These are phyloP conservation scores for Ostrea edulis DNA, from an alignment of 1,140 invertebrate genomes.

Conservation along the genomic window DNA sequence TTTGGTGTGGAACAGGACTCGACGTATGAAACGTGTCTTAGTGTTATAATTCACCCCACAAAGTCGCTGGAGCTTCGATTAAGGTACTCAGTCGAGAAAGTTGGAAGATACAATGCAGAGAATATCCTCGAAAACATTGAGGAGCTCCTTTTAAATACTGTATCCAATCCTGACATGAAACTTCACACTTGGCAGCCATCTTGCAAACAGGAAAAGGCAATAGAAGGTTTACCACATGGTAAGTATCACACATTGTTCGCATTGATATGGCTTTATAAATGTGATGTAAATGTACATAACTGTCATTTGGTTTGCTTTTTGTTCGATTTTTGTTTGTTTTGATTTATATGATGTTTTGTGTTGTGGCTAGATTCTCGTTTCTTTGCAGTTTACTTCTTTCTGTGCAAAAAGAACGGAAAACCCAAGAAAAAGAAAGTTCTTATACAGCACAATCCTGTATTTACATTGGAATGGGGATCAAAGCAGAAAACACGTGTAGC, in stretches of 20 bases:
- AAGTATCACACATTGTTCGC: not conserved
- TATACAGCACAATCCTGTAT: not conserved
- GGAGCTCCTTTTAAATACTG: not conserved
- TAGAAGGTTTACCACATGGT: not conserved
- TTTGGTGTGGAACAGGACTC: not conserved
- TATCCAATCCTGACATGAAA: not conserved
- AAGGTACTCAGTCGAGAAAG: not conserved
- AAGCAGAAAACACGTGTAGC: not conserved
- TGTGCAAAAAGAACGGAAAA: not conserved
- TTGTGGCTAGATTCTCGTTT: not conserved
- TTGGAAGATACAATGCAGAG: not conserved
- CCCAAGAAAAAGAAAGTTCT: not conserved
- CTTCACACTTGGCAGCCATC: not conserved
- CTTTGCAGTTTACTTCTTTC: not conserved
- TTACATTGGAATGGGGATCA: not conserved
- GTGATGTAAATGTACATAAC: too few species aligned
- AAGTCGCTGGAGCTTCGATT: not conserved
- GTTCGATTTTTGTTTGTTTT: not conserved
- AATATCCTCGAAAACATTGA: not conserved
- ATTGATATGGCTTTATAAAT: not conserved
- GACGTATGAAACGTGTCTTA: not conserved
- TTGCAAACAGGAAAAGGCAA: not conserved
- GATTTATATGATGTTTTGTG: not conserved
- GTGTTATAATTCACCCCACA: not conserved
- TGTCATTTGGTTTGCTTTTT: not conserved